Base-by-base conservation (phyloP, 2,113 vertebrate genomes). In the Gasterosteus aculeatus region DNA sequence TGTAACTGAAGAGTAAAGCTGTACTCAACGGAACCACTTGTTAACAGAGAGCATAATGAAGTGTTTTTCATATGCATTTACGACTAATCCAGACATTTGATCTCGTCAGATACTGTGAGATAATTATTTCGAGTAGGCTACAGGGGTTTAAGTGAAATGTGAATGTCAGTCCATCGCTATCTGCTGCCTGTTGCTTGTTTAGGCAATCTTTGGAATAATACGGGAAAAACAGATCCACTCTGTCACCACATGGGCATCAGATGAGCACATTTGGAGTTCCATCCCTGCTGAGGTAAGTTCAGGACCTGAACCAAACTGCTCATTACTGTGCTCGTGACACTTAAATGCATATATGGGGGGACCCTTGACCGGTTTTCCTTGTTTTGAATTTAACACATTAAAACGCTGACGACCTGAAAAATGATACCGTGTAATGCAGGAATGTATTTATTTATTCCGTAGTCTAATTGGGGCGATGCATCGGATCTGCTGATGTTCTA, bases 211-310 rank as follows among this genome's bases (percentile, higher is more conserved):
- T 11, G 7, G 26, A 3, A 5, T 47, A 5, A 4, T 41, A 33
- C 9, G 22, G 15, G 1, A 19, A 10, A n/a, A n/a, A n/a, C 49
- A 61, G 7, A 53, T 60, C 38, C 19, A 51, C 49, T 60, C 31
- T 39, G 31, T 14, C 65, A 70, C 71, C 78, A 41, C 35, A 19
- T 69, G 65, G 42, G n/a, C 64, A 39, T 75, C 59, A 59, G 51
- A 51, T 58, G 58, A 35, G 16, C 18, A 42, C 19, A 12, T 6
- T 61, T 61, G 49, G 41, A 64, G 42, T 57, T 54, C 5, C 33
- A 31, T 19, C 57, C 47, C 38, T 29, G 29, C 35, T 42, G 2
- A 38, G 18, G 22, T 29, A 8, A 35, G 9, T 16, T 15, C 16
- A 26, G 26, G 22, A 29, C 11, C 15, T 1, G 7, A 44, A 29